Evolutionary conservation across 2,888 invertebrate genomes (phyloP), one percentile per base, ranked within the genome.

Genomic region (Lasioglossum marginatum): DNA sequence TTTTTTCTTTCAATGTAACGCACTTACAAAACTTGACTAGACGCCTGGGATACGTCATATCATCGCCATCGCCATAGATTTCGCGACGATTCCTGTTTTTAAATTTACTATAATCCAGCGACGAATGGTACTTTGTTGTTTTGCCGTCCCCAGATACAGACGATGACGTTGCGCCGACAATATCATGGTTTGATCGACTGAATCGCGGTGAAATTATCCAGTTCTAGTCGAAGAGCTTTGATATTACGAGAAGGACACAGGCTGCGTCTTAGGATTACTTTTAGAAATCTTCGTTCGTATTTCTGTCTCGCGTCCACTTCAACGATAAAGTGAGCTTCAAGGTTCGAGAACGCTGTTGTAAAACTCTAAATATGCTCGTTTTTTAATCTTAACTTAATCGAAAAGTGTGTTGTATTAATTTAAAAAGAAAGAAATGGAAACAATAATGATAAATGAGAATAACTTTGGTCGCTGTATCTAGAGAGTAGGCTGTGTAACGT

Each of bases 71-170:
- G 81, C 85, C 83, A 85, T 90, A 87, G 78, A 75, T 88, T 88
- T 86, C 63, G 82, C 85, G 78, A 89, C 85, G 76, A 92, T 88
- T 87, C 83, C 81, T 86, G 86, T 89, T 87, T 63, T 89, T 83
- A 88, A 92, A 92, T 91, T 91, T 87, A 89, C 89, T 90, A 86
- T 91, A 92, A 83, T 91, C 90, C 91, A 93, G 94, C 94, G 94
- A 95, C 94, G 93, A 94, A 94, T 94, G 94, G 94, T 94, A 94
- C 94, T 94, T 93, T 93, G 93, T 94, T 95, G 92, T 94, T 94
- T 95, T 94, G 94, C 93, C 95, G 93, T 95, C 93, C 94, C 94
- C 92, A 91, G 90, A 93, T 87, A 90, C 87, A 91, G 85, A 92
- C 86, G 88, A 91, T 85, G 88, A 91, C 85, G 88, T 91, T 91